A percentile compares a stretch with the other conserved stretches of the same genome.
Conservation (phyloP, 1,140 invertebrate genomes). For the Brachionus koreanus region DNA sequence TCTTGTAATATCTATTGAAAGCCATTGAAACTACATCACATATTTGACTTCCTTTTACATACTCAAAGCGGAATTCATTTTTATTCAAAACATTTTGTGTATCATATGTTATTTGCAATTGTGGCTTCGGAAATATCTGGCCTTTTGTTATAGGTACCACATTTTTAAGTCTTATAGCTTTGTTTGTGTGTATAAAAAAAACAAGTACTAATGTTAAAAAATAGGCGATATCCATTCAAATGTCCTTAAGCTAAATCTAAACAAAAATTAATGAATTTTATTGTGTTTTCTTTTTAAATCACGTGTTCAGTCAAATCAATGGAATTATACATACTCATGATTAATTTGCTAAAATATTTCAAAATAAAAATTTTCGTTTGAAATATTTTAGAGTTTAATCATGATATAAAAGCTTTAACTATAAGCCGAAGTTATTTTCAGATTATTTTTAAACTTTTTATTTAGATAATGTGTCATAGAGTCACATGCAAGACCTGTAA, state of each 20-base stretch:
- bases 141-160: slow-evolving; percentile 3
- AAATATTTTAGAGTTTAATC: neutral
- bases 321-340: neutral
- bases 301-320: neutral
- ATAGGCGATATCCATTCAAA: neutral
- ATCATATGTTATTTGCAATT: neutral
- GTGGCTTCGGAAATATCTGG: slow-evolving; percentile 13
- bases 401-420: neutral
- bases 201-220: neutral
- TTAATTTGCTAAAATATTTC: slow-evolving; percentile 4
- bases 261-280: neutral
- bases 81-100: neutral
- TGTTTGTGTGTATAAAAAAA: neutral
- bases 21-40: slow-evolving; percentile 31
- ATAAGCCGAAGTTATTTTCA: neutral
- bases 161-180: neutral
- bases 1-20: slow-evolving; percentile 37
- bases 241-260: neutral
- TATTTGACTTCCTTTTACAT: slow-evolving; percentile 23
- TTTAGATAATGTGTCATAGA: slow-evolving; percentile 41
- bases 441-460: neutral
- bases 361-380: neutral
- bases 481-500: slow-evolving; percentile 17
- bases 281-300: neutral
- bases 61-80: slow-evolving; percentile 14